Evolutionary conservation across 1,140 invertebrate genomes (phyloP), one percentile per base, ranked within the genome.

Genomic region (Temnothorax curvispinosus): DNA sequence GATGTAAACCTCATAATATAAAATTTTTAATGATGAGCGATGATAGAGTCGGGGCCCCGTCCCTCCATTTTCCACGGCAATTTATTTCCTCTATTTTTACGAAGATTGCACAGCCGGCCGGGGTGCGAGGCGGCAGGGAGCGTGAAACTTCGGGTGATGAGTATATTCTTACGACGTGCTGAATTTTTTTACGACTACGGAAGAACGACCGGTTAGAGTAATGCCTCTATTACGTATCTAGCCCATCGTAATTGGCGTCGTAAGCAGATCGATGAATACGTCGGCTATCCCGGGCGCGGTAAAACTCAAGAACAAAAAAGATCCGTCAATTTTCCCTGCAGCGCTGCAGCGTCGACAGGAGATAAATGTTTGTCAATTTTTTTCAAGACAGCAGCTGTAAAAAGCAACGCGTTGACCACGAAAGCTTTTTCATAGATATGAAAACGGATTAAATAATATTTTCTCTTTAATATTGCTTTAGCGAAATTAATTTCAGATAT

Each of bases 21-120:
- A 84, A 84, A 84, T 84, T 60, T 84, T 84, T 84, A 84, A 84
- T 84, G 54, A 84, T 75, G 80, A 84, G 27, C 69, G 80, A 84
- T 84, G 80, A 84, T 84, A 75, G 38, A 67, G 41, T 8, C 41
- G 21, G 5, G 6, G 1, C 41, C 18, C 13, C 44, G n/a, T 74
- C 18, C 67, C 21, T 35, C 11, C 38, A 47, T 84, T 71, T 62
- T 60, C 54, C 52, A 11, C 56, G n/a, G 69, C 69, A 74, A 75
- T 84, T 84, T 84, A 84, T 75, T 84, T 84, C 8, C 54, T 74
- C 32, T 74, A 84, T 84, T 84, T 84, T 84, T 84, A 47, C 18
- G 41, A 84, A 84, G 69, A 84, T 84, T 84, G 44, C 69, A 18
- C 27, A 27, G 38, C 21, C 35, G 35, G 47, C 47, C 15, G 11